Base-by-base conservation (phyloP, 1,140 invertebrate species). In the Drosophila murphyi region DNA sequence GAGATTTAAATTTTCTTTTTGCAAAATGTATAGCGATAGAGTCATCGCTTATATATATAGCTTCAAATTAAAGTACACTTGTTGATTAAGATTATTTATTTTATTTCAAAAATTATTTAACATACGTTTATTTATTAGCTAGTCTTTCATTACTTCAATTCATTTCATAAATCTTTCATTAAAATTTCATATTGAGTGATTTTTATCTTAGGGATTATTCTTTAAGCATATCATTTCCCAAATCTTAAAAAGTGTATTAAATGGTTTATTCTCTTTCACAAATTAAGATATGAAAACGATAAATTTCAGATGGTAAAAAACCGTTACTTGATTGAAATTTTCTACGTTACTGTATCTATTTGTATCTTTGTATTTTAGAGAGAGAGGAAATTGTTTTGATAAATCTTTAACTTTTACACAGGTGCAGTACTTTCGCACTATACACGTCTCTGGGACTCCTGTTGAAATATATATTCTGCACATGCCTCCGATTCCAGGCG, bases 391-490 rank as follows among this genome's bases (percentile, higher is more conserved):
- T 35, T 32, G 62, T 47, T 48, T 8, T 59, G 39, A 55, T 59
- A 37, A 47, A 56, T 39, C 37, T 10, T 39, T 39, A 39, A 39
- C 29, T 65, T 47, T 41, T 52, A 51, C 39, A 43, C 39, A 41
- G 32, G 31, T 8, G 12, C 43, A 37, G 8, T 48, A n/a, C 34
- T 51, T 12, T 28, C 37, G 20, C 5, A 61, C 48, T 45, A 37
- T 47, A 29, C 20, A 56, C 48, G 57, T 4, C 54, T 60, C 20
- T 90, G 74, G 1, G 39, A 35, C 52, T 92, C 91, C 63, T 91
- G 89, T 56, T 92, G 75, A 72, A 91, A 92, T 59, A 92, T 76
- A 51, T 82, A 92, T 39, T 92, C 89, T 20, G 92, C 92, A 69
- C 64, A 85, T 57, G 76, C 62, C 75, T 92, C 88, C 32, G 90